These are phyloP conservation scores for Drosophila rellima DNA, from an alignment of 2,888 invertebrate species.

Conservation along the genomic window DNA sequence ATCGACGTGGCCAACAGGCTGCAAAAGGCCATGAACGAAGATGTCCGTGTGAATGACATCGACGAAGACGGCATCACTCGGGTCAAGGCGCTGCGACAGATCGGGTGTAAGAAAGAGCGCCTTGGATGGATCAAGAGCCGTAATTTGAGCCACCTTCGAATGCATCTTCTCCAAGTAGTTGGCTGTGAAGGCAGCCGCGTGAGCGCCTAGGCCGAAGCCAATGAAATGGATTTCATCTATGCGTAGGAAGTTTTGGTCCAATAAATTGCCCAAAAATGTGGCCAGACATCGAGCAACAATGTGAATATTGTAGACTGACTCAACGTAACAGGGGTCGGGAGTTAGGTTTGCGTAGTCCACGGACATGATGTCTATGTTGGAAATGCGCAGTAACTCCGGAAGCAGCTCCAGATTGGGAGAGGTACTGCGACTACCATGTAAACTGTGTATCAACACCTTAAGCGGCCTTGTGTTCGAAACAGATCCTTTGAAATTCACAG, in stretches of 20 bases:
- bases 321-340: conserved; percentile 87
- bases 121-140: conserved; percentile 89
- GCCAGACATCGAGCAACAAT: conserved; percentile 88
- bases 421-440: conserved; percentile 87
- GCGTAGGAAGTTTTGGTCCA: conserved; percentile 73
- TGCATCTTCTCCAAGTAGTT: conserved; percentile 80
- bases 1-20: conserved; percentile 87
- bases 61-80: conserved; percentile 87
- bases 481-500: not conserved
- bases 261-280: conserved; percentile 85
- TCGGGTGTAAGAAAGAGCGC: conserved; percentile 87
- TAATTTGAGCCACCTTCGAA: conserved; percentile 86
- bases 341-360: conserved; percentile 88
- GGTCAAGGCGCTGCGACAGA: conserved; percentile 86
- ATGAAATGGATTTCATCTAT: conserved; percentile 86
- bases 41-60: conserved; percentile 89
- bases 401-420: conserved; percentile 88
- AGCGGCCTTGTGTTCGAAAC: conserved; percentile 82
- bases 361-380: conserved; percentile 87
- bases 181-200: conserved; percentile 87
- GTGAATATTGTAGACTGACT: conserved; percentile 87
- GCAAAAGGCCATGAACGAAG: conserved; percentile 86
- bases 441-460: conserved; percentile 88
- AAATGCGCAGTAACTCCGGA: conserved; percentile 87
- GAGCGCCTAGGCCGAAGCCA: conserved; percentile 89